Evolutionary conservation across 2,797 vertebrate species (phyloP).

Genomic region (Meda fulgida): DNA sequence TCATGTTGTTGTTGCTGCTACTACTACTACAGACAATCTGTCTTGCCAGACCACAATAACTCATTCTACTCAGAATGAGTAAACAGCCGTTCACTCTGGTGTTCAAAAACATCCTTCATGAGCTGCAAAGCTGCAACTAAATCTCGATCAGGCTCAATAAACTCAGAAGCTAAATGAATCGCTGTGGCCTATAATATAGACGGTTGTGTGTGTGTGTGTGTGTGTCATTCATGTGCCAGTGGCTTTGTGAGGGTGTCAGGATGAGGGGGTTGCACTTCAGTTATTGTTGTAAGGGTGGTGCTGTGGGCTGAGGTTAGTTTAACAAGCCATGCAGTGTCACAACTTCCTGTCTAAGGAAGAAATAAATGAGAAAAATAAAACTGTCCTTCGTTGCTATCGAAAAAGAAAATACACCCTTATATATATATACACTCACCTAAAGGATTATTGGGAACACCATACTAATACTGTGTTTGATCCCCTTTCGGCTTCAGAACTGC

Average conservation of each 20-base stretch:
- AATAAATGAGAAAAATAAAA: constrained; percentile 43
- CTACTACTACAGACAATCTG: neutral
- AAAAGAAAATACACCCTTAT: neutral
- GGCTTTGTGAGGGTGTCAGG: constrained; percentile 8
- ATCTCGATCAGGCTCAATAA: neutral
- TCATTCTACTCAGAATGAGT: neutral
- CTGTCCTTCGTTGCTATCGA: neutral
- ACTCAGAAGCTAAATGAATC: no score
- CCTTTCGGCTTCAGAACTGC: no score
- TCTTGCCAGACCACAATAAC: neutral
- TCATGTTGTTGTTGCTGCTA: neutral
- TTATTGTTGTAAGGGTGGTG: constrained; percentile 21
- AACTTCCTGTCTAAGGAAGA: constrained; percentile 55
- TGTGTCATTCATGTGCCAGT: neutral
- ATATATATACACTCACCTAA: no score
- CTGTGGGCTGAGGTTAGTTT: constrained; percentile 50
- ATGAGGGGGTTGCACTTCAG: neutral
- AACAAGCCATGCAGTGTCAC: constrained; percentile 50
- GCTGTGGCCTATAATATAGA: no score
- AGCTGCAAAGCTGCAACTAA: neutral
- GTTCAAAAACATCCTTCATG: neutral
- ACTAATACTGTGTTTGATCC: no score
- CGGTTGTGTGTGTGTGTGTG: no score
- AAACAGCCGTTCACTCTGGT: no score
- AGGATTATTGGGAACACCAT: no score